These are phyloP conservation scores for Picus viridis DNA, from an alignment of 2,797 vertebrate genomes.

Conservation along the genomic window DNA sequence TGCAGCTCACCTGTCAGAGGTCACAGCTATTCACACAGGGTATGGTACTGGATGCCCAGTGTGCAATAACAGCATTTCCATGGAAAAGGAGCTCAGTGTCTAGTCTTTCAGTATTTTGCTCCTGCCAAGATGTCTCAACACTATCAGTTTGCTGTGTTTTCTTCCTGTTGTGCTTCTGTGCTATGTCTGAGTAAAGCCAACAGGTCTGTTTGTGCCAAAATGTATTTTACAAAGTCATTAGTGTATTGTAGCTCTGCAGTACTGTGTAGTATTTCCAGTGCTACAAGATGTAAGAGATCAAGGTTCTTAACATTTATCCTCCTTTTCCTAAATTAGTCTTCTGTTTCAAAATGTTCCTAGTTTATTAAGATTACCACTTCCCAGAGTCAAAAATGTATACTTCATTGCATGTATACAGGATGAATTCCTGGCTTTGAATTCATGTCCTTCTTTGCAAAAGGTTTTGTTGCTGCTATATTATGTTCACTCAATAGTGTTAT, in stretches of 20 bases:
- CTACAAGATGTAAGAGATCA: not conserved
- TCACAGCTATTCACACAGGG: conserved; percentile 87
- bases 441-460: not conserved
- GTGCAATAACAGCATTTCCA: not conserved
- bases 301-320: not conserved
- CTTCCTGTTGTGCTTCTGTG: conserved; percentile 40
- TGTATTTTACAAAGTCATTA: not conserved
- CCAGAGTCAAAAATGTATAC: not conserved
- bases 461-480: not conserved
- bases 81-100: conserved; percentile 26
- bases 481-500: not conserved
- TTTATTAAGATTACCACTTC: not conserved
- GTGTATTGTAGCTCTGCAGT: not conserved
- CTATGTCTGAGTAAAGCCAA: conserved; percentile 21
- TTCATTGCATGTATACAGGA: not conserved
- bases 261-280: conserved; percentile 61
- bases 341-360: not conserved
- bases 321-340: not conserved
- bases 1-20: conserved; percentile 88
- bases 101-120: not conserved
- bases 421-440: not conserved
- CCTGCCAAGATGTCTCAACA: conserved; percentile 24
- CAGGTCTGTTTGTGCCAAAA: not conserved
- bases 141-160: not conserved
- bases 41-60: conserved; percentile 82